phyloP scores from a whole-genome alignment of 2,888 invertebrate genomes.

The Anthoptus insignis region DNA sequence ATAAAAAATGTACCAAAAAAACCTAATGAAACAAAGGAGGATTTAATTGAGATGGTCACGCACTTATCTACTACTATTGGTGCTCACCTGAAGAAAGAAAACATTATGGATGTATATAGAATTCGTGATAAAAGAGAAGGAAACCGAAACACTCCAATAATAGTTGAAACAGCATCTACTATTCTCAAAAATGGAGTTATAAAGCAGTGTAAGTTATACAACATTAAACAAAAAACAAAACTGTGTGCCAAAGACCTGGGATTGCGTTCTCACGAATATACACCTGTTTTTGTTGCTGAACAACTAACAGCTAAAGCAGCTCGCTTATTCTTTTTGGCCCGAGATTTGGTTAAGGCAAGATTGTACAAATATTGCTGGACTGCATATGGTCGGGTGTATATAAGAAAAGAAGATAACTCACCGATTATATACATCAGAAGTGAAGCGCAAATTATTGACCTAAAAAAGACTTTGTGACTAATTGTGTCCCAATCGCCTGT shows the following conservation, averaged over 20 bases:
- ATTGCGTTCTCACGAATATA: neutral
- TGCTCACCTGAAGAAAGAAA: conserved; percentile 9
- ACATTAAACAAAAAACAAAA: neutral
- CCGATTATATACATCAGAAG: neutral
- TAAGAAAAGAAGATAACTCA: neutral
- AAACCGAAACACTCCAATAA: conserved; percentile 36
- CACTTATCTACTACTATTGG: conserved; percentile 29
- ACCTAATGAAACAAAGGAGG: conserved; percentile 29
- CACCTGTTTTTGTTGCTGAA: neutral
- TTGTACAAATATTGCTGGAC: neutral
- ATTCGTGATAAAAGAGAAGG: conserved; percentile 25
- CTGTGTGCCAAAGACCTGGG: too few relatives aligned
- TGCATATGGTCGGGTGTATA: neutral
- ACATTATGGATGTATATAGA: conserved; percentile 46
- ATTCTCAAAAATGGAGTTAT: conserved; percentile 40
- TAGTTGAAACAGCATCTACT: conserved; percentile 45
- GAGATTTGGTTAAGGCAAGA: neutral
- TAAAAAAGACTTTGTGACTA: neutral
- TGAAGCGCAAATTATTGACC: neutral
- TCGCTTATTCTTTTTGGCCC: neutral
- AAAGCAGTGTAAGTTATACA: conserved; percentile 38
- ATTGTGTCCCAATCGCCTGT: neutral
- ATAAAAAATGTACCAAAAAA: conserved; percentile 44
- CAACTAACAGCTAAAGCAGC: neutral
- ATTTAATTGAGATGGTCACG: conserved; percentile 37